These are phyloP conservation scores for Romanomermis culicivorax DNA, from an alignment of 2,888 invertebrate genomes.

Conservation along the genomic window DNA sequence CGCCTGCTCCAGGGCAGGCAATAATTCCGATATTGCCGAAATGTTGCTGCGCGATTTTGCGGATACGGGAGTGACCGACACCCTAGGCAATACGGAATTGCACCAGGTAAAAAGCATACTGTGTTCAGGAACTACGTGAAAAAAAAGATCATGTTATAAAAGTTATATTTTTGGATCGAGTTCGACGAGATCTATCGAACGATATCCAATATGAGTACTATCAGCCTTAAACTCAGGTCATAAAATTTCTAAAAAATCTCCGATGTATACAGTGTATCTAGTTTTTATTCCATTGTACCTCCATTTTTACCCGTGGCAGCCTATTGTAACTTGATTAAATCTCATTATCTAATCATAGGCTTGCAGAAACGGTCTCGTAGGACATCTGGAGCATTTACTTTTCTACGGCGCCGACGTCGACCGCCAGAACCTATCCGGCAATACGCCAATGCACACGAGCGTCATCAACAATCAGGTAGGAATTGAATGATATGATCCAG, in stretches of 20 bases:
- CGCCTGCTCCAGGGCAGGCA: constrained; percentile 31
- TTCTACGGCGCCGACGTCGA: constrained; percentile 99
- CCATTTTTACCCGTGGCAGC: too few species aligned
- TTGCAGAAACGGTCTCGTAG: constrained; percentile 78
- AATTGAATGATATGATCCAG: too few species aligned
- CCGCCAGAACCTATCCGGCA: constrained; percentile 73
- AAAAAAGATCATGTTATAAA: not conserved
- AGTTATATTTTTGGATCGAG: too few species aligned
- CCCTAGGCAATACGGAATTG: constrained; percentile 94
- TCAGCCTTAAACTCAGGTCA: too few species aligned
- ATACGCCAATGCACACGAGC: constrained; percentile 94
- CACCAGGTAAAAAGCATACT: constrained; percentile 91
- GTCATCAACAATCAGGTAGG: constrained; percentile 81
- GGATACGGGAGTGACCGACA: constrained; percentile 71
- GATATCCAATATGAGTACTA: too few species aligned
- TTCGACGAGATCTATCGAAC: too few species aligned
- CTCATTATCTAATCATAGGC: too few species aligned
- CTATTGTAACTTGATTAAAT: too few species aligned
- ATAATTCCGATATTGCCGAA: constrained; percentile 57
- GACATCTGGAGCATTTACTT: constrained; percentile 85
- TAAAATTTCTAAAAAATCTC: too few species aligned
- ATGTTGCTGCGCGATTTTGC: constrained; percentile 83
- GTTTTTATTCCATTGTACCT: too few species aligned
- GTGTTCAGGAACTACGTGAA: too few species aligned
- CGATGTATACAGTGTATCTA: too few species aligned